Evolutionary conservation across 2,888 invertebrate species (phyloP), one percentile per base, ranked within the genome.

Genomic region (Caenorhabditis sp.): DNA sequence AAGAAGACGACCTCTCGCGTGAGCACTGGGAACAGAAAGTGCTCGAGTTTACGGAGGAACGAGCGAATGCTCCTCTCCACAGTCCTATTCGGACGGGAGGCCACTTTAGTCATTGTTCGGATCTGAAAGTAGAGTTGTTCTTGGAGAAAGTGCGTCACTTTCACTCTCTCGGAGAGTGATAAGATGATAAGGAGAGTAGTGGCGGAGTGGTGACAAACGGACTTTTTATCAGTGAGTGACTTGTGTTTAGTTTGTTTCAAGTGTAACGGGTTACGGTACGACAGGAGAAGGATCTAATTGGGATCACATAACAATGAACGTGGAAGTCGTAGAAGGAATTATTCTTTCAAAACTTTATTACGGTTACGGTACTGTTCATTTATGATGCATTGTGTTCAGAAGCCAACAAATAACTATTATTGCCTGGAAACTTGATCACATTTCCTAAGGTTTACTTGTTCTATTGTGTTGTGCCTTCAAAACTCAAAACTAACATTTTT

Each of bases 1-100:
- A 75, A 75, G 63, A 63, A 75, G 2, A 70, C 24, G 39, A 75
- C 26, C 41, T 75, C 75, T 32, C 35, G 30, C 6, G 68, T 75
- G 3, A 70, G 37, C 5, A 75, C 48, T 9, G 75, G 75, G 37
- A 75, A 75, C 2, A 75, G 22, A 26, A 53, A 17, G 6, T 62
- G 43, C 17, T 75, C 75, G 17, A 75, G 9, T 20, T 75, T 62
- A 11, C 56, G 50, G 7, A 52, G 50, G 41, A 30, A 48, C 22
- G 41, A n/a, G n/a, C n/a, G n/a, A n/a, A n/a, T n/a, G n/a, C n/a
- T n/a, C 20, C 59, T 20, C 24, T 68, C 59, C 35, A 68, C n/a
- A 9, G 58, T n/a, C 3, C 39, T 32, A 41, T 50, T 37, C 20
- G 58, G 48, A 1, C 24, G n/a, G n/a, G n/a, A n/a, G n/a, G n/a